phyloP scores from a whole-genome alignment of 2,113 vertebrate species.

The Laterallus jamaicensis region DNA sequence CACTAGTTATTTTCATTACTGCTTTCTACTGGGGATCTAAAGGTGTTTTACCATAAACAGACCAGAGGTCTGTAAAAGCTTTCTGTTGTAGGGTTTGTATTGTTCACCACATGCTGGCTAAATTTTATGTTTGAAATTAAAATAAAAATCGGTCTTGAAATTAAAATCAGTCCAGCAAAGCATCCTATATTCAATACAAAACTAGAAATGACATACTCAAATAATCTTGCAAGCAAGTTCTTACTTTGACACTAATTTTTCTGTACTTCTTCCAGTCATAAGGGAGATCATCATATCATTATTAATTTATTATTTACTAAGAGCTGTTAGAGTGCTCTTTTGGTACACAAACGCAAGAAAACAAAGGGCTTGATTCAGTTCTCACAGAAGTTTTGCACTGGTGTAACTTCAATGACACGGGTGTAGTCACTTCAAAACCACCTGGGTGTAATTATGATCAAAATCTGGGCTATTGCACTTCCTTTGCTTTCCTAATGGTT shows the following conservation, averaged over 20 bases:
- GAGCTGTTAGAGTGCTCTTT: conserved; percentile 58
- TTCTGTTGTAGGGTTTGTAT: neutral
- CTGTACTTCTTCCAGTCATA: conserved; percentile 33
- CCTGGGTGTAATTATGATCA: conserved; percentile 65
- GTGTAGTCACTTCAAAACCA: conserved; percentile 67
- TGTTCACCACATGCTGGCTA: neutral
- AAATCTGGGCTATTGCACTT: conserved; percentile 59
- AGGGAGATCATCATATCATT: conserved; percentile 57
- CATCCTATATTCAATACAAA: neutral
- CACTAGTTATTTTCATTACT: neutral
- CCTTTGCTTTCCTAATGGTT: conserved; percentile 51
- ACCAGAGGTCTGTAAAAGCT: neutral
- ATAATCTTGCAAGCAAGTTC: neutral
- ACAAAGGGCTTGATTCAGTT: conserved; percentile 51
- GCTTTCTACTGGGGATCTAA: neutral
- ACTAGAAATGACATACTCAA: neutral
- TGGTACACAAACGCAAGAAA: conserved; percentile 42
- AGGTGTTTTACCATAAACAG: neutral
- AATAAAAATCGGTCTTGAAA: neutral
- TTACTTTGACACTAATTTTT: conserved; percentile 32
- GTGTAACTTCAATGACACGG: conserved; percentile 36
- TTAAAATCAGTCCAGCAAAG: neutral
- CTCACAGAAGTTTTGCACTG: conserved; percentile 43
- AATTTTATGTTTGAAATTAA: neutral
- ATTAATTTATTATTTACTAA: conserved; percentile 70